These are phyloP conservation scores for Xenopus laevis DNA, from an alignment of 2,113 vertebrate genomes.

Conservation along the genomic window DNA sequence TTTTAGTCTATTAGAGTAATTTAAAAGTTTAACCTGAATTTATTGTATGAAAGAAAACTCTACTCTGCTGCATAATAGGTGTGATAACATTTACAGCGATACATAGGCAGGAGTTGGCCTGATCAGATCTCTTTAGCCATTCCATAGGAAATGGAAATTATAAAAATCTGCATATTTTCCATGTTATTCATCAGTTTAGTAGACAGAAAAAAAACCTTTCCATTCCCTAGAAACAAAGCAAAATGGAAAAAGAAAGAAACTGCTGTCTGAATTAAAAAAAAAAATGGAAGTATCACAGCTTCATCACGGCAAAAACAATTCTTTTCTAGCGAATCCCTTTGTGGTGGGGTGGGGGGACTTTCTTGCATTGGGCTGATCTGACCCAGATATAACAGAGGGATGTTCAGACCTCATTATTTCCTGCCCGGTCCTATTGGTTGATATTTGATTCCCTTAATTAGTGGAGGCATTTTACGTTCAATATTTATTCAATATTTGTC, in stretches of 20 bases:
- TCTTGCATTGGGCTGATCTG: no score
- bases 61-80: no score
- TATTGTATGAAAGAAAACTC: not conserved
- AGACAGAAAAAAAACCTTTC: slow-evolving; percentile 26
- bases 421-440: not conserved
- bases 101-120: not conserved
- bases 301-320: no score
- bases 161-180: slow-evolving; percentile 28
- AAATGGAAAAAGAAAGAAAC: no score
- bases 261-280: no score
- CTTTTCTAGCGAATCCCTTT: no score
- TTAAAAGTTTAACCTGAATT: not conserved
- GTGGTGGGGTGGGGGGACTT: no score
- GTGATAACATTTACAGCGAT: not conserved
- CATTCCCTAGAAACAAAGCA: slow-evolving; percentile 2
- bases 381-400: no score
- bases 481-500: no score
- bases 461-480: not conserved
- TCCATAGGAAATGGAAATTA: slow-evolving; percentile 13
- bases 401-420: not conserved
- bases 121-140: slow-evolving; percentile 1
- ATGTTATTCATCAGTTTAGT: slow-evolving; percentile 13
- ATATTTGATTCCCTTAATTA: not conserved
- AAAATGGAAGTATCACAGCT: no score
- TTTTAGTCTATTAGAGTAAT: no score